Evolutionary conservation across 2,888 invertebrate species (phyloP), one percentile per base, ranked within the genome.

Genomic region (Eupeodes latifasciatus): DNA sequence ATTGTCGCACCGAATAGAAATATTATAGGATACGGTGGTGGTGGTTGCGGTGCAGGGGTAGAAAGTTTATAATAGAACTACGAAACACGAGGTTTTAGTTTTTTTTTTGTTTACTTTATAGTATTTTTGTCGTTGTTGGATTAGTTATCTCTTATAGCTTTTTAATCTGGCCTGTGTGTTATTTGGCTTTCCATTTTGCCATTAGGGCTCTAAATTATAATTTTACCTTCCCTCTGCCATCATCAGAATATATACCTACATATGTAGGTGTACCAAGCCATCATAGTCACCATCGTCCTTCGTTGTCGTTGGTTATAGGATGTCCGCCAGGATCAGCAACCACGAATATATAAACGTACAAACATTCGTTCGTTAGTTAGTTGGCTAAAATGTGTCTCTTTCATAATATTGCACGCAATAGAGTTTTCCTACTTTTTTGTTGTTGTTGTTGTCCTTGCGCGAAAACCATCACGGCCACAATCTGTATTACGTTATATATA

Each of bases 111-210:
- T 84, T 67, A 61, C 19, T 79, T 27, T 40, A 40, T 83, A 74
- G 55, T 55, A 62, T 64, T 69, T 76, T 55, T 49, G 55, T 62
- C 59, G 78, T 55, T 49, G 55, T 62, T 67, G 78, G 67, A 67
- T 83, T 79, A 83, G 78, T 83, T 83, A 83, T 75, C 83, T 78
- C 16, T 74, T 47, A 75, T 84, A 72, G 67, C 44, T 79, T 79
- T 83, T 83, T 74, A 83, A 83, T 79, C 79, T 66, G 44, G 19
- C 40, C 14, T 62, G 57, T 40, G 27, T 11, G 27, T 11, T 51
- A 19, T 49, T 64, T 14, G 44, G 57, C 55, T 49, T 47, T n/a
- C 9, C 14, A 51, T 66, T 72, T 57, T 40, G n/a, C 12, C 14
- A n/a, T 72, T 51, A 49, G 61, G 19, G 64, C 34, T 67, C 69